Conservation (phyloP, 2,888 invertebrate species). For the Tetrapedia diversipes region DNA sequence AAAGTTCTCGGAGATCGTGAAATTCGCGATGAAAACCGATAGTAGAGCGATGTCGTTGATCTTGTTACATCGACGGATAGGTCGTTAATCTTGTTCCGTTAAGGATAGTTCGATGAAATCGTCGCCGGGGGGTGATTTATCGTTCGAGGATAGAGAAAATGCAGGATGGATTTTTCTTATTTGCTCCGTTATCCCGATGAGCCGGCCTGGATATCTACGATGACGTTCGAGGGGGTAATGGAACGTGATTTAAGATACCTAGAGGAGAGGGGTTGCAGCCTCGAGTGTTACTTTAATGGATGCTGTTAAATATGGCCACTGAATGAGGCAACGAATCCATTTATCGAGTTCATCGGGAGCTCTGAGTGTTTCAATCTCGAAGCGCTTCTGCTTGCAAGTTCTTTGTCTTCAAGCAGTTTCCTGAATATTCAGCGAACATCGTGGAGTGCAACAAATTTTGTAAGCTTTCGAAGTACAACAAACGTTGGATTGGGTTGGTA, state of each 20-base stretch:
- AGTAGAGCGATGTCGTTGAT: conserved; percentile 53
- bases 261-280: neutral
- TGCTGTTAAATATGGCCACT: neutral
- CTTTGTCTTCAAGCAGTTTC: neutral
- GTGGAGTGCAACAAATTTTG: too few species aligned
- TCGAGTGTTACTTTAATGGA: conserved; percentile 16
- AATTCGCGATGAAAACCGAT: conserved; percentile 53
- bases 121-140: conserved; percentile 58
- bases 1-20: conserved; percentile 23
- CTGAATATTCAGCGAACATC: neutral
- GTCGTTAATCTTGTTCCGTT: conserved; percentile 65
- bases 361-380: neutral
- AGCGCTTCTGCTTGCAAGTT: neutral
- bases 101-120: conserved; percentile 53
- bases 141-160: conserved; percentile 11
- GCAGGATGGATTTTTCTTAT: conserved; percentile 38
- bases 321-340: neutral
- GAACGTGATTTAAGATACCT: conserved; percentile 20
- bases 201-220: conserved; percentile 46
- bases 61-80: conserved; percentile 41
- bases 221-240: conserved; percentile 23
- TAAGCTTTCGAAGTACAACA: too few species aligned
- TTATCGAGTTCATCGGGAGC: neutral
- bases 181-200: conserved; percentile 34
- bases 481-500: too few species aligned